Evolutionary conservation across 2,888 invertebrate species (phyloP).

Genomic region (Halictus quadricinctus): DNA sequence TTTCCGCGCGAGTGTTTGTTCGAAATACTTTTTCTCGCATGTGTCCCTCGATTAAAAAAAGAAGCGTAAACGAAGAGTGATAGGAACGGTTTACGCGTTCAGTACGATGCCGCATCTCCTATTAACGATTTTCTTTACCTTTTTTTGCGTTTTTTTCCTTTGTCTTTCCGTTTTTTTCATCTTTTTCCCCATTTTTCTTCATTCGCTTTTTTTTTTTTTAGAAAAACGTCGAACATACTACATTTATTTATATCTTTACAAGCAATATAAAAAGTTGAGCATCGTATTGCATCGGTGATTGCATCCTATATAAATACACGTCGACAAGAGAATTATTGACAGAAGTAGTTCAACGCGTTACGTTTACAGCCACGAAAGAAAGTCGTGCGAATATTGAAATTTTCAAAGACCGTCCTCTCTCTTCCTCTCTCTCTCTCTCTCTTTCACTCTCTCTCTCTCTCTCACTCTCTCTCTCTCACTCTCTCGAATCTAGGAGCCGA

Average conservation of each 20-base stretch:
- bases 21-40: constrained; percentile 32
- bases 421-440: neutral
- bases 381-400: constrained; percentile 58
- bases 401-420: constrained; percentile 58
- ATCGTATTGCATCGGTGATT: constrained; percentile 74
- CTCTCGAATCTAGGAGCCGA: constrained; percentile 53
- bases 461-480: neutral
- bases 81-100: constrained; percentile 72
- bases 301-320: constrained; percentile 71
- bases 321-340: constrained; percentile 70
- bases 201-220: constrained; percentile 38
- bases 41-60: constrained; percentile 50
- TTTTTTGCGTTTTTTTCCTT: constrained; percentile 29
- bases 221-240: constrained; percentile 65
- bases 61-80: constrained; percentile 71
- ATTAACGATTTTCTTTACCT: constrained; percentile 48
- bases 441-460: constrained; percentile 28
- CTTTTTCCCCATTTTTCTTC: neutral
- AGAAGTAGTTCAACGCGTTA: constrained; percentile 61
- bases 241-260: constrained; percentile 70
- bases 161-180: constrained; percentile 20
- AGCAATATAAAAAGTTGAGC: constrained; percentile 81
- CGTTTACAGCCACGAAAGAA: constrained; percentile 59
- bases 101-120: constrained; percentile 62
- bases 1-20: constrained; percentile 35